phyloP scores from a whole-genome alignment of 2,113 vertebrate species.

The Loxodonta africana region DNA sequence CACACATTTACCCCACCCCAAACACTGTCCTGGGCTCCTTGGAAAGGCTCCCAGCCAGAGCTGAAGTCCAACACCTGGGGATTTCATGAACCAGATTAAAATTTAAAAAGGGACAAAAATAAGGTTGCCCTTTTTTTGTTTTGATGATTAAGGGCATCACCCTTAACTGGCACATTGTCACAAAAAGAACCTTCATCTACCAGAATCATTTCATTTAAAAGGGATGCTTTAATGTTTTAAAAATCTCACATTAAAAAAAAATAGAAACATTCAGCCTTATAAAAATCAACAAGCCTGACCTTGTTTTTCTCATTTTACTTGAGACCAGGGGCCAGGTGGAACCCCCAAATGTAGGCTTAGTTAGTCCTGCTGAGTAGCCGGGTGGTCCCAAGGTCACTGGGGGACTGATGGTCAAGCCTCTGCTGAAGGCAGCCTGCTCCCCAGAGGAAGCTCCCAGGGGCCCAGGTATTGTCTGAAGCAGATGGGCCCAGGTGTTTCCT shows the following conservation, averaged over 20 bases:
- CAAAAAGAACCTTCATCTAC: neutral
- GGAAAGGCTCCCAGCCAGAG: accelerated
- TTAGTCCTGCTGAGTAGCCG: neutral
- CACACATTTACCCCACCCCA: neutral
- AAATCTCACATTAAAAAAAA: neutral
- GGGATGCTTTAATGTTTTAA: neutral
- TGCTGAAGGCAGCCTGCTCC: neutral
- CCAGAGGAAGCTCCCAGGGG: neutral
- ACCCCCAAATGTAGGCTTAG: neutral
- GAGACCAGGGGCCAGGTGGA: neutral
- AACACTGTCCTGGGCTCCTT: neutral
- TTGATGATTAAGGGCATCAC: neutral
- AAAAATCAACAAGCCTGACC: neutral
- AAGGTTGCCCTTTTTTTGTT: neutral
- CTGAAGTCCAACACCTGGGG: too few relatives aligned
- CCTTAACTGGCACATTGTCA: neutral
- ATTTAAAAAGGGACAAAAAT: neutral
- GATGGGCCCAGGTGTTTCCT: slow-evolving; percentile 43
- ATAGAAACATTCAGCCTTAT: neutral
- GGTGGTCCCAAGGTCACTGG: neutral
- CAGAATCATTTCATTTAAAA: neutral
- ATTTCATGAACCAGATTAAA: neutral
- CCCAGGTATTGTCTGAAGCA: neutral
- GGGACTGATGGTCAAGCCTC: neutral
- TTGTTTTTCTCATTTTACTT: neutral